These are phyloP conservation scores for Sphaerophoria taeniata DNA, from an alignment of 2,888 invertebrate genomes.

Conservation along the genomic window DNA sequence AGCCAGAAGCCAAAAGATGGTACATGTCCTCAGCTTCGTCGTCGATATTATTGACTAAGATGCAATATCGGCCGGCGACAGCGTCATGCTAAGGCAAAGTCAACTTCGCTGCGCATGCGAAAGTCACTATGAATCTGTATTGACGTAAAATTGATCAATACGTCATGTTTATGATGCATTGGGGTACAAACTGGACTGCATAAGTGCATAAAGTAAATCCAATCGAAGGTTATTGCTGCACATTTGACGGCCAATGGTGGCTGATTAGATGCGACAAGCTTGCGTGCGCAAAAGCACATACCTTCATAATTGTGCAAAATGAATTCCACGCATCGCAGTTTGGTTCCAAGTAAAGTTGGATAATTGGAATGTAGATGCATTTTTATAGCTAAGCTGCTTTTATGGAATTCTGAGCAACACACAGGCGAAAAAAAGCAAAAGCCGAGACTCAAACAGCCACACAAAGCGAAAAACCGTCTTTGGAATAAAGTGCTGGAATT, in stretches of 20 bases:
- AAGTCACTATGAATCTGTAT: constrained; percentile 69
- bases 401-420: constrained; percentile 42
- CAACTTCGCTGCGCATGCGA: background rate
- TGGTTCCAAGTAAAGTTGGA: constrained; percentile 62
- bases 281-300: constrained; percentile 53
- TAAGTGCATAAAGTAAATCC: background rate
- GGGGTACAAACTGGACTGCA: constrained; percentile 33
- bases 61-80: too few species aligned
- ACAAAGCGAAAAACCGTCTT: constrained; percentile 2
- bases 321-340: constrained; percentile 56
- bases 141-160: constrained; percentile 74
- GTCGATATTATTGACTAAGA: too few species aligned
- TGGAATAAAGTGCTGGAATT: constrained; percentile 31
- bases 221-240: constrained; percentile 63
- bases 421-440: background rate
- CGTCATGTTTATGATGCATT: constrained; percentile 67
- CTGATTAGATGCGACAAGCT: constrained; percentile 50
- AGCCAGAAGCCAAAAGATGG: background rate
- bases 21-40: background rate
- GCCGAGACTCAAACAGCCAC: background rate
- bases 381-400: constrained; percentile 36
- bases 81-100: constrained; percentile 37
- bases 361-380: constrained; percentile 70
- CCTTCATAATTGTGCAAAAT: constrained; percentile 68
- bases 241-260: constrained; percentile 20